These are phyloP conservation scores for Rousettus leschenaultii DNA, from an alignment of 2,113 vertebrate species.

Conservation along the genomic window DNA sequence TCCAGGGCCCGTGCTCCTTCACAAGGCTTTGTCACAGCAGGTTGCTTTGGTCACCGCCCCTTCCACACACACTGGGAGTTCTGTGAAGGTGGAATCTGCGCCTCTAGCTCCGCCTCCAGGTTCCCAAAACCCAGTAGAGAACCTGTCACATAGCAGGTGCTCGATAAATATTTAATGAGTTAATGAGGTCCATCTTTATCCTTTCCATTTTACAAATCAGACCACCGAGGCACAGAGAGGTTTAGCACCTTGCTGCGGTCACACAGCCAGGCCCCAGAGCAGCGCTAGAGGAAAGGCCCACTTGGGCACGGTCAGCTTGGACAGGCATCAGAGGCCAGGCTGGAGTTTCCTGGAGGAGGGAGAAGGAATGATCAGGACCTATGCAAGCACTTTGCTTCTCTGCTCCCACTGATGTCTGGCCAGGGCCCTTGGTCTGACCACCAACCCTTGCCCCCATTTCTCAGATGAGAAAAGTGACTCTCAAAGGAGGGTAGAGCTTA, in stretches of 20 bases:
- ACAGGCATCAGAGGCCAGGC: background rate
- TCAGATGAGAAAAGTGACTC: background rate
- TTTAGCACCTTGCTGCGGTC: conserved; percentile 24
- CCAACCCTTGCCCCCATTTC: background rate
- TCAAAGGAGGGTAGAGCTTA: background rate
- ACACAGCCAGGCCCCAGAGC: background rate
- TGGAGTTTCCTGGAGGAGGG: background rate
- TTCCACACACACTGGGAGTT: background rate
- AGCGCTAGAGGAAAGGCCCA: background rate
- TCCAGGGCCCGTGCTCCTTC: background rate
- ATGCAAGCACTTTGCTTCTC: background rate
- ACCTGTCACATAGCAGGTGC: background rate
- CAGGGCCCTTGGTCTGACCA: background rate
- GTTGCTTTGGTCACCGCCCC: background rate
- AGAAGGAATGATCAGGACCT: background rate
- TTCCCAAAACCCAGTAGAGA: background rate
- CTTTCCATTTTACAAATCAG: background rate
- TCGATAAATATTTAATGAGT: conserved; percentile 5
- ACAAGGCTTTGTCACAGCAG: background rate
- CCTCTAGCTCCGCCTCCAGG: background rate
- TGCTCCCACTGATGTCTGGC: background rate
- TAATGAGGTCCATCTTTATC: background rate
- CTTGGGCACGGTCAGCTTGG: background rate
- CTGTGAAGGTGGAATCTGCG: background rate
- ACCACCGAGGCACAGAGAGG: background rate